Evolutionary conservation across 1,140 invertebrate species (phyloP), one percentile per base, ranked within the genome.

Genomic region (Oreohelix idahoensis): DNA sequence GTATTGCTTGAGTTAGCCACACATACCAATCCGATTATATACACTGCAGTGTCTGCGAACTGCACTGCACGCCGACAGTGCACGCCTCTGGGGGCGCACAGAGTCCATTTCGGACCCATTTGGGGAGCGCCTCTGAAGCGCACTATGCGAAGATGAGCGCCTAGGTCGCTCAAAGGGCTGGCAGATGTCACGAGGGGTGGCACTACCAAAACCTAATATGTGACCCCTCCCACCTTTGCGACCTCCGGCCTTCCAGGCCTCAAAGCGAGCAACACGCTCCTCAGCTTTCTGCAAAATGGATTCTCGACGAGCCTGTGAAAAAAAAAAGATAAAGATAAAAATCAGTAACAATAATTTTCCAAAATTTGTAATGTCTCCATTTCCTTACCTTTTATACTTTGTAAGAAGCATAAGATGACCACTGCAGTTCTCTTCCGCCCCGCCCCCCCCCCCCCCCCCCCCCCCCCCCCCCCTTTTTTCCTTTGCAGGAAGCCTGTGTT

Each of bases 151-250:
- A 51, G 91, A 91, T 58, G 91, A 92, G 36, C 91, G 87, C 66
- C 88, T 78, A n/a, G 83, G 85, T 36, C 89, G 88, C 83, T 90
- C 91, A 83, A 89, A 83, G 75, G 89, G 88, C 84, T 88, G 86
- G 88, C 91, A 92, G 85, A 92, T 89, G 84, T 90, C 88, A 87
- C 91, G 89, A 74, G 91, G 91, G 58, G 91, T 89, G 82, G 89
- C 86, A 85, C 91, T 92, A 79, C 91, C 91, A 87, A 92, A 92
- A 71, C 89, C 91, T 69, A 89, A 87, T 69, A 87, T 76, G 58
- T 85, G 84, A 83, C 88, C 86, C 49, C 86, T 86, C 87, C 89
- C 90, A 89, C 90, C 88, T 91, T 89, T 89, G 73, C 89, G 86
- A 53, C 89, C 89, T 74, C 84, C 78, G 63, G 87, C 83, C 79